phyloP scores from a whole-genome alignment of 2,113 vertebrate genomes.

The Pantherophis guttatus region DNA sequence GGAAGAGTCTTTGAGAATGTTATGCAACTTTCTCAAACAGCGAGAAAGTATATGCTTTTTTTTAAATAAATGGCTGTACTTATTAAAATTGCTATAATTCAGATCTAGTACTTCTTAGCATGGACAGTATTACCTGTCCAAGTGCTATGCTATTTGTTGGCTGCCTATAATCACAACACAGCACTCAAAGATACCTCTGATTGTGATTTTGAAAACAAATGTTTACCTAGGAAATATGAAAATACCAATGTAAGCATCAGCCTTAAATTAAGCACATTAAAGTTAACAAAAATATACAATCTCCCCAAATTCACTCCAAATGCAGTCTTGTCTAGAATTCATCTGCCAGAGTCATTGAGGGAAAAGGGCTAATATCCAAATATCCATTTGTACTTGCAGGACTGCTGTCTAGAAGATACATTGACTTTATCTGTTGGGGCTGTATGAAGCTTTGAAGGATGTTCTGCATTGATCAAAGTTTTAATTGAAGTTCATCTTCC shows the following conservation, averaged over 20 bases:
- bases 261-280: neutral
- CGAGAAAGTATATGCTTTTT: neutral
- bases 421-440: neutral
- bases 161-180: neutral
- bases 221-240: neutral
- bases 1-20: too few species aligned
- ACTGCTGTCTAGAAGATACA: neutral
- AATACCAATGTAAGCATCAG: neutral
- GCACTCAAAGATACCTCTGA: neutral
- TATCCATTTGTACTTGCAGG: neutral
- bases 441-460: neutral
- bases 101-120: neutral
- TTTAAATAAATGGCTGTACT: neutral
- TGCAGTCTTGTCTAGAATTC: neutral
- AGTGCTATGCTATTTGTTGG: neutral
- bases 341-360: neutral
- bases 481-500: neutral
- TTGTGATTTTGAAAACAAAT: neutral
- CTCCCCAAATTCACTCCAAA: neutral
- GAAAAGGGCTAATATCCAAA: neutral
- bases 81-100: neutral
- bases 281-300: neutral
- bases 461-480: neutral
- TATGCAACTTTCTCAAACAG: too few species aligned
- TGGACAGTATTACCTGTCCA: neutral